A percentile compares a stretch with the other conserved stretches of the same genome.
phyloP scores from a whole-genome alignment of 1,140 invertebrate genomes.

The Trigoniulus corallinus region DNA sequence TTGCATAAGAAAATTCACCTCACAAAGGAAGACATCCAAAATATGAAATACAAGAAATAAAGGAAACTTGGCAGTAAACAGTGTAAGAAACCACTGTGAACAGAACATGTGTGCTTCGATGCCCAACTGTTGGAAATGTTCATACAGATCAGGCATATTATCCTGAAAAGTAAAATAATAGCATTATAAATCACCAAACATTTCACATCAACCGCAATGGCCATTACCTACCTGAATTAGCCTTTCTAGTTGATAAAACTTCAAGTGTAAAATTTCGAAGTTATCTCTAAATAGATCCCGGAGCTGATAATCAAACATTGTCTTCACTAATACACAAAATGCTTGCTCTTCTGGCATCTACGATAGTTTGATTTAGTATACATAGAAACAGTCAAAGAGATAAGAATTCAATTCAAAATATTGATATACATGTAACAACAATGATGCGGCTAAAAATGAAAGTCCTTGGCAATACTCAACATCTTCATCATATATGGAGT shows the following conservation, averaged over 20 bases:
- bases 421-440: conserved; percentile 74
- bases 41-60: conserved; percentile 95
- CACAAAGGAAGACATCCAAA: conserved; percentile 75
- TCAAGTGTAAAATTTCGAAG: conserved; percentile 87
- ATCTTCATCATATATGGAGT: conserved; percentile 91
- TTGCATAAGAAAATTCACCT: conserved; percentile 18
- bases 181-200: neutral
- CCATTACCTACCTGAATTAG: conserved; percentile 58
- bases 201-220: neutral
- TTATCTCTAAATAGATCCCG: conserved; percentile 90
- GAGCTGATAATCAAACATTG: conserved; percentile 93
- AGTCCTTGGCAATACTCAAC: conserved; percentile 97
- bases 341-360: conserved; percentile 99
- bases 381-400: neutral
- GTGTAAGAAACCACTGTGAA: conserved; percentile 97
- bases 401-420: neutral
- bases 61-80: conserved; percentile 97
- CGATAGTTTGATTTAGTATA: conserved; percentile 14
- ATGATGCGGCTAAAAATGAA: conserved; percentile 87
- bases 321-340: conserved; percentile 85
- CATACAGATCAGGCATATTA: conserved; percentile 57
- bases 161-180: neutral
- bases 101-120: conserved; percentile 99
- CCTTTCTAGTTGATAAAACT: conserved; percentile 90
- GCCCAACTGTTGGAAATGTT: conserved; percentile 77